Conservation (phyloP, 2,797 vertebrate genomes). For the Bucorvus abyssinicus region DNA sequence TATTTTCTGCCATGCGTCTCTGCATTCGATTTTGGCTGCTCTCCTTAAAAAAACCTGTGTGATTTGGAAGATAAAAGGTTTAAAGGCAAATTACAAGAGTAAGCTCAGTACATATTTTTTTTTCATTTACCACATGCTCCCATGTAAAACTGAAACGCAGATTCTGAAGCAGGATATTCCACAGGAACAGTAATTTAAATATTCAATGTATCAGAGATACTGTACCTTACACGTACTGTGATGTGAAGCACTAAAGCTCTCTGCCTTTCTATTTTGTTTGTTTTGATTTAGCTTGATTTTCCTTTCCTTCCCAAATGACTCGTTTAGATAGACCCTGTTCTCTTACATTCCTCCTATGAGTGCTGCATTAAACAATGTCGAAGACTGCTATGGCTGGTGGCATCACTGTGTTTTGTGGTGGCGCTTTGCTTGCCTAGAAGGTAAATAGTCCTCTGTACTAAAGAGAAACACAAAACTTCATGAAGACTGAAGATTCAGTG, state of each 20-base stretch:
- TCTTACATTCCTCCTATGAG: background rate
- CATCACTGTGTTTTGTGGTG: background rate
- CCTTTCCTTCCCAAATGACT: background rate
- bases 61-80: background rate
- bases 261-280: background rate
- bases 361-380: background rate
- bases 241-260: background rate
- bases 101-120: background rate
- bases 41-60: background rate
- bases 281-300: conserved; percentile 12
- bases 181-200: background rate
- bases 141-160: background rate
- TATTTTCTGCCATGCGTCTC: background rate
- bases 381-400: background rate
- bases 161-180: background rate
- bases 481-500: background rate
- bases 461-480: conserved; percentile 7
- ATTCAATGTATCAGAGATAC: background rate
- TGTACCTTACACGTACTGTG: background rate
- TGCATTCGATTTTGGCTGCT: background rate
- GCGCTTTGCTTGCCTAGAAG: background rate
- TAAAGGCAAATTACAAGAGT: background rate
- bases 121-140: background rate
- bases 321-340: background rate
- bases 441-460: background rate